A percentile compares a stretch with the other conserved stretches of the same genome.
Conservation (phyloP, 2,797 vertebrate species). For the Clarias pachynema region DNA sequence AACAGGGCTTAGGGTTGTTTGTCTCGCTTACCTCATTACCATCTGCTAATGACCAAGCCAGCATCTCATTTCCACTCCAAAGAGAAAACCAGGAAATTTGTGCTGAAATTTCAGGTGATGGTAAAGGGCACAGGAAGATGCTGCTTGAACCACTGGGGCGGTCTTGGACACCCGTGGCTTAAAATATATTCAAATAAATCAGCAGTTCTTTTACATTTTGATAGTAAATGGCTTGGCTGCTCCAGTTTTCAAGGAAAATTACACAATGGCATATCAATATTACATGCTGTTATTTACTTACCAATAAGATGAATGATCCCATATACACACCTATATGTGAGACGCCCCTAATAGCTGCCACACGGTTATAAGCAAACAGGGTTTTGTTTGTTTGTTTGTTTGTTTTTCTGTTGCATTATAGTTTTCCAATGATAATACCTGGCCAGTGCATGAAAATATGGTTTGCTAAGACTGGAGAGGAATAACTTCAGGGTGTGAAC, state of each 20-base stretch:
- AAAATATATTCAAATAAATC: conserved; percentile 40
- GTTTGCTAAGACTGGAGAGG: not conserved
- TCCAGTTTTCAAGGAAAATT: not conserved
- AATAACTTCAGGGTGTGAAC: not conserved
- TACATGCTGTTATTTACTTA: conserved; percentile 65
- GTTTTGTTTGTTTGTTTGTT: not conserved
- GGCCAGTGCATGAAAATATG: not conserved
- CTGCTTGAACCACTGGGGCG: conserved; percentile 52
- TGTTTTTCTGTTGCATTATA: not conserved
- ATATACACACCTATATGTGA: not conserved
- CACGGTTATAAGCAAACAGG: not conserved
- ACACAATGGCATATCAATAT: conserved; percentile 19
- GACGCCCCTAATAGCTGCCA: not conserved
- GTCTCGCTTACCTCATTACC: conserved; percentile 80
- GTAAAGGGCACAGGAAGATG: conserved; percentile 59
- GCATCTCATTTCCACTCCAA: conserved; percentile 79
- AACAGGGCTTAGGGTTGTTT: conserved; percentile 79
- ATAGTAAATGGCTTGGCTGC: not conserved
- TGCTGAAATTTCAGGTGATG: conserved; percentile 62
- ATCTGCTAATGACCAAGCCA: conserved; percentile 76
- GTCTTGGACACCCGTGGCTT: not conserved
- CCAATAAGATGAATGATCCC: conserved; percentile 11
- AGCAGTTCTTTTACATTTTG: not conserved
- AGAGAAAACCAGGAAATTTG: conserved; percentile 58
- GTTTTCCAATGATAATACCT: not conserved